Base-by-base conservation (phyloP, 2,113 vertebrate species). In the Ameiurus melas region DNA sequence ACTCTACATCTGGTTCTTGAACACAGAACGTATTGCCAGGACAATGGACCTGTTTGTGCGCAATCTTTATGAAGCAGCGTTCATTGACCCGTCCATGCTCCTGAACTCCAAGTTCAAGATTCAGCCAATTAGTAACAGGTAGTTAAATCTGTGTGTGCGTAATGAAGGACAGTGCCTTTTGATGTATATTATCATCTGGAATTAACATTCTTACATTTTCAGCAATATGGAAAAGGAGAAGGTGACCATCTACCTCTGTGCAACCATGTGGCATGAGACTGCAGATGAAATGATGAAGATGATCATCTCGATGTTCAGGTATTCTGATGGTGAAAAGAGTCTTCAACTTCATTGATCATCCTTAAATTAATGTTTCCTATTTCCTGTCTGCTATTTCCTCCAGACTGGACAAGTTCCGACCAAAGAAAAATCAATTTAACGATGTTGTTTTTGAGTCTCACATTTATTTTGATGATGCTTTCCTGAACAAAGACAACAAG, bases 231-330 rank as follows among this genome's bases (percentile, higher is more conserved):
- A 86, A 4, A 66, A 47, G 6, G 88, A 91, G 20, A 79, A 66
- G 55, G 75, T 89, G 85, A 85, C 60, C 53, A 86, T 90, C 51
- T 92, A 92, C 60, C 79, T 93, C 68, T 93, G 62, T 73, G 92
- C 92, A 0, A 96, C 95, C 22, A 96, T 96, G 95, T 96, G 95
- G 95, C 95, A 96, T n/a, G 95, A 95, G 89, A 95, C 90, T 36
- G 87, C 90, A 22, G 92, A 92, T 2, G 95, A 96, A 92, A 96
- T 96, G 93, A 89, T 93, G 89, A 95, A 94, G 80, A 95, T 96
- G 8, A 91, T 96, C 0, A 94, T 94, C 12, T 96, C 95, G 30
- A 93, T 96, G 64, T 95, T 96, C 86, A 93, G 95, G 95, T 95
- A 90, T 43, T n/a, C 7, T 60, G n/a, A 55, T 17, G n/a, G 8